Base-by-base conservation (phyloP, 2,113 vertebrate species). In the Larimichthys polyactis region DNA sequence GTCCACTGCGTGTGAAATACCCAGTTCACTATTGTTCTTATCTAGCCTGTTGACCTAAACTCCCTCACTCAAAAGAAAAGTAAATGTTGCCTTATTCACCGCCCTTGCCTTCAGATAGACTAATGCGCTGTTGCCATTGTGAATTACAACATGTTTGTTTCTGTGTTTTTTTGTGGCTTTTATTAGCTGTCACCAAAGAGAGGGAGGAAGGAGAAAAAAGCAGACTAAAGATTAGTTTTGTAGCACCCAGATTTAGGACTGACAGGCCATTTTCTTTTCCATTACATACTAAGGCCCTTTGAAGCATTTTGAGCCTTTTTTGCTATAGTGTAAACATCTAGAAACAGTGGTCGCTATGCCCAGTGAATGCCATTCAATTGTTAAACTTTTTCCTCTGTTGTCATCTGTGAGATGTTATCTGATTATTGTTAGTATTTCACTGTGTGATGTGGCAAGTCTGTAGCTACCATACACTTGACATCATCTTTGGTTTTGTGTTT, bases 401-500 rank as follows among this genome's bases (percentile, higher is more conserved):
- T 91, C 89, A 90, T 87, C 77, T 84, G 86, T 76, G 82, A 84
- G 72, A 85, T 88, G 62, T 84, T 91, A 87, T 86, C 82, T 90
- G 69, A 84, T 87, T 78, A 81, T 87, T 81, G 80, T 85, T 87
- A 82, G 79, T 68, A 65, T 86, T 84, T 81, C 58, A 70, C 71
- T 65, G 36, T 82, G 75, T 86, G 64, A 85, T 91, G 86, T 90
- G 84, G 75, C 70, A 46, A 69, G 66, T 72, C 80, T 78, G 20
- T 6, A 62, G 75, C 63, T 80, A 79, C 32, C 71, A 76, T 84
- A 82, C 75, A 82, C 84, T 71, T 91, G 84, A 91, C 90, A 73
- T 89, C 90, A 92, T 89, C 64, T 78, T 59, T 80, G 81, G 80
- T 87, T 80, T 70, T 75, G 40, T 60, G 81, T 90, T 91, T 46